Evolutionary conservation across 2,797 vertebrate species (phyloP).

Genomic region (Microctenopoma lineatum): DNA sequence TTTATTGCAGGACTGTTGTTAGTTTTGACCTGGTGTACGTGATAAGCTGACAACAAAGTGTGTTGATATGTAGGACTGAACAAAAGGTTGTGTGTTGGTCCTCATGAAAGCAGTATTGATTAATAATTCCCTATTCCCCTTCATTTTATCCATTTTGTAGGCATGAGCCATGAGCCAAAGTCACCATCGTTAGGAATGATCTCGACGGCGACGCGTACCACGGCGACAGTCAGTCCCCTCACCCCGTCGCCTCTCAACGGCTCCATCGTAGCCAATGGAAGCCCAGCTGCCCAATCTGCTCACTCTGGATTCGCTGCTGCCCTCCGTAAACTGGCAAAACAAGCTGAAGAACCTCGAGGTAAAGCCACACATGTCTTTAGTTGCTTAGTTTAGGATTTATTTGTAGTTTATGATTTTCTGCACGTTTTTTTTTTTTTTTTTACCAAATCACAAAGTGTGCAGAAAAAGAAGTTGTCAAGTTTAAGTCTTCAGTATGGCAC

Average conservation of each 20-base stretch:
- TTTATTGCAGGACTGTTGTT: not conserved
- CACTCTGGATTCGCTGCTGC: conserved; percentile 98
- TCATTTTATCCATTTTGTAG: conserved; percentile 81
- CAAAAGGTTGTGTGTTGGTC: conserved; percentile 7
- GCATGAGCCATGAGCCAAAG: conserved; percentile 99
- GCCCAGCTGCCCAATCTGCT: conserved; percentile 92
- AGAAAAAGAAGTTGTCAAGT: not conserved
- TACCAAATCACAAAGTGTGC: not conserved
- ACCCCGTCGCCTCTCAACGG: conserved; percentile 96
- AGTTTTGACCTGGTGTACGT: not conserved
- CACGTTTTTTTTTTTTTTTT: too few species aligned
- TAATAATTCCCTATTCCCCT: conserved; percentile 48
- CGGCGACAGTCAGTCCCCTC: conserved; percentile 97
- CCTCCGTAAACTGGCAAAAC: conserved; percentile 98
- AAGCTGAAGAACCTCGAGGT: conserved; percentile 99
- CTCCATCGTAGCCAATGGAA: conserved; percentile 98
- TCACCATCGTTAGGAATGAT: conserved; percentile 99
- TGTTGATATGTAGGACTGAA: not conserved
- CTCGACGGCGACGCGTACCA: conserved; percentile 96
- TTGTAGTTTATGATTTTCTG: not conserved
- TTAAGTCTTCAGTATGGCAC: not conserved
- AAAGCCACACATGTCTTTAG: conserved; percentile 51
- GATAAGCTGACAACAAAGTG: not conserved
- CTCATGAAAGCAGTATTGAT: conserved; percentile 24
- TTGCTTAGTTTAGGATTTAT: not conserved